Base-by-base conservation (phyloP, 2,888 invertebrate genomes). In the Caenorhabditis afra region DNA sequence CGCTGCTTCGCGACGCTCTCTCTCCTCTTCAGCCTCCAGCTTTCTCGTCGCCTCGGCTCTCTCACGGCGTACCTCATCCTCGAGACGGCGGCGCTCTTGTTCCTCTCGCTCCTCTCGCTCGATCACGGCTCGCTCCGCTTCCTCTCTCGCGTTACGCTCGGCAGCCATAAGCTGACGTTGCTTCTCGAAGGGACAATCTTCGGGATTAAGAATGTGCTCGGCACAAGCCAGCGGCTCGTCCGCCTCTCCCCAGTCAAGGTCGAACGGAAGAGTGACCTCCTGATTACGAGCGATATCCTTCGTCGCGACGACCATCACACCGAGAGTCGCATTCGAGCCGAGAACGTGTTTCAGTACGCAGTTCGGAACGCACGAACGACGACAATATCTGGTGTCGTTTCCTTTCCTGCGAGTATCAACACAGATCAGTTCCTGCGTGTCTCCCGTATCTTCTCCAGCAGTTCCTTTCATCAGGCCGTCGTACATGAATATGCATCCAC, bases 191-290 rank as follows among this genome's bases (percentile, higher is more conserved):
- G 59, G 55, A 53, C 78, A 78, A 7, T 3, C 4, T 0, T 14
- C 1, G 0, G 58, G 18, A 1, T 58, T 23, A 7, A 37, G 45
- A 20, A 45, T 16, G 49, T 79, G 79, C 0, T 70, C 70, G 16
- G 73, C 62, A 35, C 81, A 81, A 10, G 37, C 50, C 22, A 77
- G 20, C 7, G 58, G 58, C 0, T 14, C 7, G 3, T 71, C 62
- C 10, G 52, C 49, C 0, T 39, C 3, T 1, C 7, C 12, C 66
- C 70, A 81, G 41, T 81, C 81, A 3, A 41, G 29, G 14, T 81
- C 81, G 29, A 81, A 81, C 11, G 81, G 81, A 12, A 81, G 50
- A 10, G 77, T 77, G 23, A 81, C 70, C 50, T 81, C 81, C 5
- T 37, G 37, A 35, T 71, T 73, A n/a, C 68, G 45, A 1, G 16